Conservation (phyloP, 2,888 invertebrate genomes). For the Schizotus pectinicornis region DNA sequence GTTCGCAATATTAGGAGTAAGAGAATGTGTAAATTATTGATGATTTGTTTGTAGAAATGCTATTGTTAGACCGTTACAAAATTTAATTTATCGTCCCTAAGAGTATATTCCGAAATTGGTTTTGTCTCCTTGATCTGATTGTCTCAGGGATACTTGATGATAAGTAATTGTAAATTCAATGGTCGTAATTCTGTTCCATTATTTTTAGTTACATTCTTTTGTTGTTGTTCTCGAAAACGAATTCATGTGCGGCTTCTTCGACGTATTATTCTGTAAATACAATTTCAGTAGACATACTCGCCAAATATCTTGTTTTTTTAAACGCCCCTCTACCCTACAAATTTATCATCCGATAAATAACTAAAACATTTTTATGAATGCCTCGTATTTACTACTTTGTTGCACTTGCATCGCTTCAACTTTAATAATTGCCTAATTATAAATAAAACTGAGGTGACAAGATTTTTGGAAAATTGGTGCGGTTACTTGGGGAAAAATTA, state of each 20-base stretch:
- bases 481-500: no score
- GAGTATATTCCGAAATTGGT: background rate
- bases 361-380: no score
- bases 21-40: conserved; percentile 29
- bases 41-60: conserved; percentile 40
- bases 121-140: conserved; percentile 43
- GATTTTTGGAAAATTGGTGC: no score
- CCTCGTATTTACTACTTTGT: no score
- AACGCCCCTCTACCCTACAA: background rate
- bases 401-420: no score
- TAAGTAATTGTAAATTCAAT: conserved; percentile 19
- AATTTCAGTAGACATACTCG: conserved; percentile 41
- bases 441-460: no score
- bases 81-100: background rate
- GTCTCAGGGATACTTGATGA: conserved; percentile 47
- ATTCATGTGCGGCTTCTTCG: conserved; percentile 22
- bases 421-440: no score
- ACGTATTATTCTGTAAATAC: conserved; percentile 43
- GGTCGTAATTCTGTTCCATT: conserved; percentile 37
- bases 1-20: conserved; percentile 49
- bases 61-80: conserved; percentile 10
- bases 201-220: conserved; percentile 28
- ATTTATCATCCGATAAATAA: no score
- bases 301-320: conserved; percentile 24
- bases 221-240: conserved; percentile 19